These are phyloP conservation scores for Epicampocera succincta DNA, from an alignment of 2,888 invertebrate genomes.

Conservation along the genomic window DNA sequence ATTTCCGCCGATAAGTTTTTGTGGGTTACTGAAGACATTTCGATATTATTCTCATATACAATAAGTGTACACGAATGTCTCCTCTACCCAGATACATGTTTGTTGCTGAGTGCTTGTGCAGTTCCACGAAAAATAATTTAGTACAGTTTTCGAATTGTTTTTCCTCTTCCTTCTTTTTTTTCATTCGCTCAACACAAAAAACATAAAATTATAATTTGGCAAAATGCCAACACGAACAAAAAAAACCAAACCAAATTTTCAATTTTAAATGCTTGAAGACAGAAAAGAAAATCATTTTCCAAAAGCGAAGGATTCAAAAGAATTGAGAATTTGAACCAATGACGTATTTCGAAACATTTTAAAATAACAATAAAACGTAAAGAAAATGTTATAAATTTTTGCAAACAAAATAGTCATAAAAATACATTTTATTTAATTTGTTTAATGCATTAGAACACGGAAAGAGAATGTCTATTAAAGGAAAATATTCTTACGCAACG, in stretches of 20 bases:
- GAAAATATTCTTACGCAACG: no score
- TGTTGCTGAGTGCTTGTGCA: not conserved
- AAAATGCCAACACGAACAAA: slow-evolving; percentile 24
- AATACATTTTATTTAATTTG: not conserved
- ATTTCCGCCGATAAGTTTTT: not conserved
- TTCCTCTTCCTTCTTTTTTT: no score
- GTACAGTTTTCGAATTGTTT: slow-evolving; percentile 38
- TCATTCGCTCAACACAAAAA: slow-evolving; percentile 13
- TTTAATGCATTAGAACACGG: no score
- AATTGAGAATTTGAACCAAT: not conserved
- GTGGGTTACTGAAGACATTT: slow-evolving; percentile 5
- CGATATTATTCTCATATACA: not conserved
- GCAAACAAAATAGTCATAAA: not conserved
- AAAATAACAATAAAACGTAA: not conserved
- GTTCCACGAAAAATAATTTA: slow-evolving; percentile 30
- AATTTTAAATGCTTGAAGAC: slow-evolving; percentile 5
- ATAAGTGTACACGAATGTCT: no score
- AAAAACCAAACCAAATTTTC: no score
- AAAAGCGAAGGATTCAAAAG: not conserved
- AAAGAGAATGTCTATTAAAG: no score
- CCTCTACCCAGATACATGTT: not conserved
- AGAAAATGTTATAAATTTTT: not conserved
- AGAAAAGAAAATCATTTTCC: slow-evolving; percentile 4
- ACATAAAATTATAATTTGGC: slow-evolving; percentile 32
- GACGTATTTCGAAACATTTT: slow-evolving; percentile 7